A percentile compares a stretch with the other conserved stretches of the same genome.
phyloP scores from a whole-genome alignment of 2,113 vertebrate genomes.

The Phaetusa simplex region DNA sequence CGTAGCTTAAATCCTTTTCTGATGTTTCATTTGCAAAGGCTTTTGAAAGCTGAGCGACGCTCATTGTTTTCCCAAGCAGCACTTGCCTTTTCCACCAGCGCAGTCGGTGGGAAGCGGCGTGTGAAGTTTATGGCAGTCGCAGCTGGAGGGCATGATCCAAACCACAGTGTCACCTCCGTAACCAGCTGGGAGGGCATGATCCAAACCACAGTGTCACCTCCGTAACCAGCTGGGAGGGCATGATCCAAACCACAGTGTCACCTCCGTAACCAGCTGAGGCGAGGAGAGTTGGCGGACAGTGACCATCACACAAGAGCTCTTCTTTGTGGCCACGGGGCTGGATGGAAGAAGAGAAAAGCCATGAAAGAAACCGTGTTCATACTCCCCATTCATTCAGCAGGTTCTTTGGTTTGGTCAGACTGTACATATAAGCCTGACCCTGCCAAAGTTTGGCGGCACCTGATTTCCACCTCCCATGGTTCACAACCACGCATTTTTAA shows the following conservation, averaged over 20 bases:
- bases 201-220: constrained; percentile 79
- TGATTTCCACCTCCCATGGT: not conserved
- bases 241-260: constrained; percentile 78
- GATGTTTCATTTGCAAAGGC: not conserved
- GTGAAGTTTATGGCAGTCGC: constrained; percentile 60
- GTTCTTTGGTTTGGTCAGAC: not conserved
- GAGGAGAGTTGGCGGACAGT: constrained; percentile 70
- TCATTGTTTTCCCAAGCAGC: not conserved
- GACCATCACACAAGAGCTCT: constrained; percentile 73
- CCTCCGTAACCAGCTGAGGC: constrained; percentile 75
- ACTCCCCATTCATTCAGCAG: not conserved
- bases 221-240: constrained; percentile 73
- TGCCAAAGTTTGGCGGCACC: not conserved
- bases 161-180: constrained; percentile 77
- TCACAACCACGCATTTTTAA: not conserved
- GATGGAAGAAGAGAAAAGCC: not conserved
- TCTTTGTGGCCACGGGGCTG: constrained; percentile 72
- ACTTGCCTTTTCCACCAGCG: constrained; percentile 31
- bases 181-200: constrained; percentile 77
- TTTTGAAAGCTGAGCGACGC: not conserved
- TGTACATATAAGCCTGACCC: not conserved
- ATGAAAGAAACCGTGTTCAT: not conserved
- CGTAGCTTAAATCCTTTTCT: not conserved
- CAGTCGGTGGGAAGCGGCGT: not conserved
- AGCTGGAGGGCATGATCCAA: constrained; percentile 77